Evolutionary conservation across 92 coral and sea anemone species (phyloP), one percentile per base, ranked within the genome.

Genomic region (Epizoanthus fatuus): DNA sequence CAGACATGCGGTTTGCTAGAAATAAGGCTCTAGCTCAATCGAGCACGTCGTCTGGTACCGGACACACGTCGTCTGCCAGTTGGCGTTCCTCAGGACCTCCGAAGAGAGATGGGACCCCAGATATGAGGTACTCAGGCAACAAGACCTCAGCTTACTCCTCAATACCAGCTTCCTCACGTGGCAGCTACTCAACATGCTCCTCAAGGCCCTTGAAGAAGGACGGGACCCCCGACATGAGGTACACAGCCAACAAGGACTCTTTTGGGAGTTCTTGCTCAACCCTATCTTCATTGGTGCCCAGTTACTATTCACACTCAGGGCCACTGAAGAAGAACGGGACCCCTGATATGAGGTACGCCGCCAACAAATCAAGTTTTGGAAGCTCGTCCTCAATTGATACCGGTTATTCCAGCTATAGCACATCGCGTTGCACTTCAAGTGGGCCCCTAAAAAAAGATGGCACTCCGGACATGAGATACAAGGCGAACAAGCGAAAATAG

Each of bases 371-470:
- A 32, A 32, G 38, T 5, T 16, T 17, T 19, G n/a, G 72, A 6
- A 9, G 12, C 32, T 66, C 72, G 38, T 66, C 47, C n/a, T 66
- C 49, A 2, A 2, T 0, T 37, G 12, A 16, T 66, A 32, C 19
- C 5, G 45, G 45, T 32, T 16, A 13, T 35, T 66, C 72, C 72
- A 66, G 19, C 40, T 64, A 10, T 14, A 20, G 69, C 19, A 42
- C 72, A 35, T 66, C 72, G 14, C 4, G 19, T 66, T 37, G 15
- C 4, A 66, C 19, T 66, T 8, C 72, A 66, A 66, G 72, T 3
- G 72, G 72, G 19, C 72, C 72, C 72, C 19, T 66, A 37, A 66
- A 66, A 42, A 66, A 66, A 37, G 72, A 66, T 37, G 72, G 72
- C 72, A 66, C 72, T 14, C 72, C 72, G 29, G 72, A 66, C n/a